Base-by-base conservation (phyloP, 2,888 invertebrate genomes). In the Eucriotettix oculatus region DNA sequence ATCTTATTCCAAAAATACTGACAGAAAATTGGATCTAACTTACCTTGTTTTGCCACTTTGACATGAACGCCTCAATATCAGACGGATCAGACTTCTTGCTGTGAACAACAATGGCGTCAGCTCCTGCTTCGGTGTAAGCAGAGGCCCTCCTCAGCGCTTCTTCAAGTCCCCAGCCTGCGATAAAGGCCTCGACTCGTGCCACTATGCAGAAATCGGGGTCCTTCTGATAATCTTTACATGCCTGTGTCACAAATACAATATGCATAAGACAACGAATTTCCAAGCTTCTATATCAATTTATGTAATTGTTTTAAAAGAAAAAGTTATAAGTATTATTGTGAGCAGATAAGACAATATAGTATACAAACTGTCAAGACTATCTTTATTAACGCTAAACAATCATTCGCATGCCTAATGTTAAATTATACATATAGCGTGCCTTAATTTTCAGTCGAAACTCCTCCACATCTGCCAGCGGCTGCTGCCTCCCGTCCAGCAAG, bases 151-250 rank as follows among this genome's bases (percentile, higher is more conserved):
- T 62, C 16, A 70, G 61, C n/a, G 69, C 70, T 63, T 71, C 70
- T 42, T 69, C 68, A 43, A 69, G 61, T 12, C 68, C 68, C 68
- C 69, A 69, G 1, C 70, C 67, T 56, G 69, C 69, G 57, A 70
- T 69, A 56, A 69, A 67, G 65, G 75, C 74, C 65, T 75, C 75
- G 9, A 75, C 73, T 58, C 75, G 66, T 14, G 75, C 75, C 14
- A 74, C 73, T n/a, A 75, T 69, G 61, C 73, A 72, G 66, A 75
- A 75, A 63, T 75, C 73, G 1, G 73, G 73, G 64, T 75, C 74
- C 10, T 66, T 65, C 66, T 74, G 74, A n/a, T 69, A 66, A 57
- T 75, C 74, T 62, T 75, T 75, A 65, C 74, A 74, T 1, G 74
- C 75, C 73, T 74, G 63, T 9, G 56, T 29, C 29, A 29, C 29